Conservation (phyloP, 2,113 vertebrate genomes). For the Anseranas semipalmata region DNA sequence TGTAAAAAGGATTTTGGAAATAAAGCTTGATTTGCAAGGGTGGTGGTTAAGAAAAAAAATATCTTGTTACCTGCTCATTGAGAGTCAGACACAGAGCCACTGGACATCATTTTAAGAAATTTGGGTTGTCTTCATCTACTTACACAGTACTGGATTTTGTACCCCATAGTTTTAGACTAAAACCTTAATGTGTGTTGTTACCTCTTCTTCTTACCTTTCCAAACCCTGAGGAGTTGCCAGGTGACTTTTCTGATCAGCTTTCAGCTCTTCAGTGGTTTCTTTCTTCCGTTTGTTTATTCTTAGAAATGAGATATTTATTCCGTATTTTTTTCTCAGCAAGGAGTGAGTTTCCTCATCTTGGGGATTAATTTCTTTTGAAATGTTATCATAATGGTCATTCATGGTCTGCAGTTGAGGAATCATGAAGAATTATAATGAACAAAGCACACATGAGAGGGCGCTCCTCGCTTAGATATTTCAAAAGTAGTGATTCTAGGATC, state of each 20-base stretch:
- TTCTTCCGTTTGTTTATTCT: not conserved
- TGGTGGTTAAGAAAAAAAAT: not conserved
- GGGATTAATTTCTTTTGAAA: not conserved
- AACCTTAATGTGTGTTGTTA: not conserved
- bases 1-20: not conserved
- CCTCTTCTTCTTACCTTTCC: not conserved
- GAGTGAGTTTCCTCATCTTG: not conserved
- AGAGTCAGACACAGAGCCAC: not conserved
- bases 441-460: slow-evolving; percentile 40
- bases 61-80: not conserved
- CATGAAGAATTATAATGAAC: not conserved
- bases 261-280: not conserved
- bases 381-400: not conserved
- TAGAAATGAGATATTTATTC: not conserved
- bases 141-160: not conserved
- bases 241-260: not conserved
- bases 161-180: not conserved
- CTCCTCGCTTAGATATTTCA: not conserved
- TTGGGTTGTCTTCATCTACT: not conserved
- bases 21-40: not conserved
- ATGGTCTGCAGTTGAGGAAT: not conserved
- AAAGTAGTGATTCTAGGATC: not conserved
- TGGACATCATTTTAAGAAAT: not conserved
- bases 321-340: not conserved
- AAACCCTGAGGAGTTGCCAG: not conserved